These are phyloP conservation scores for Philypnodon macrostomus DNA, from an alignment of 2,797 vertebrate genomes.

Conservation along the genomic window DNA sequence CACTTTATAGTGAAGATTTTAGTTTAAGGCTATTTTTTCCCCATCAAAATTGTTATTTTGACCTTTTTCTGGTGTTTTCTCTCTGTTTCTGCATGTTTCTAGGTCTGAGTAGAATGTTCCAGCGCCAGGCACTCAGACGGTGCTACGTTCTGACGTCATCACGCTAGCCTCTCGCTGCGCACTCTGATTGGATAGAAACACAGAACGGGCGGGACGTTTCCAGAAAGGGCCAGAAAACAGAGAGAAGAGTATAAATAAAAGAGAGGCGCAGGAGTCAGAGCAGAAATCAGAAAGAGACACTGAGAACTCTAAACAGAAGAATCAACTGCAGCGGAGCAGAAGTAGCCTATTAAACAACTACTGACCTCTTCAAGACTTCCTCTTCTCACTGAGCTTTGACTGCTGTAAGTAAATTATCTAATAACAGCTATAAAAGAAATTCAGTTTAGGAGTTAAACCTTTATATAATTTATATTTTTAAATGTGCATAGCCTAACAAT, in stretches of 20 bases:
- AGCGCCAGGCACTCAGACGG: background rate
- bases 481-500: too few relatives aligned
- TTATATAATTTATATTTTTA: too few relatives aligned
- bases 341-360: background rate
- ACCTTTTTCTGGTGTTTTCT: background rate
- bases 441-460: too few relatives aligned
- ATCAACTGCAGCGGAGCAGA: background rate
- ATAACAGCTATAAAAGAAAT: too few relatives aligned
- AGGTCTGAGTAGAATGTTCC: background rate
- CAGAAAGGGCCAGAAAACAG: background rate
- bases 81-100: background rate
- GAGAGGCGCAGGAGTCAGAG: background rate
- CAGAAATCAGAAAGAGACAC: too few relatives aligned
- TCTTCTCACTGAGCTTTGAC: too few relatives aligned
- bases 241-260: background rate
- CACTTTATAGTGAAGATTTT: too few relatives aligned
- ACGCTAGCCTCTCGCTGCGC: background rate
- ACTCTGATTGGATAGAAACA: conserved; percentile 1
- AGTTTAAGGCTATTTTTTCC: too few relatives aligned
- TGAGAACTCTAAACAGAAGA: too few relatives aligned
- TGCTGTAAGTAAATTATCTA: too few relatives aligned
- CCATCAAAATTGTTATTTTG: too few relatives aligned
- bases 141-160: background rate
- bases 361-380: too few relatives aligned
- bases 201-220: background rate